Conservation (phyloP, 1,140 invertebrate species). For the Orius insidiosus region DNA sequence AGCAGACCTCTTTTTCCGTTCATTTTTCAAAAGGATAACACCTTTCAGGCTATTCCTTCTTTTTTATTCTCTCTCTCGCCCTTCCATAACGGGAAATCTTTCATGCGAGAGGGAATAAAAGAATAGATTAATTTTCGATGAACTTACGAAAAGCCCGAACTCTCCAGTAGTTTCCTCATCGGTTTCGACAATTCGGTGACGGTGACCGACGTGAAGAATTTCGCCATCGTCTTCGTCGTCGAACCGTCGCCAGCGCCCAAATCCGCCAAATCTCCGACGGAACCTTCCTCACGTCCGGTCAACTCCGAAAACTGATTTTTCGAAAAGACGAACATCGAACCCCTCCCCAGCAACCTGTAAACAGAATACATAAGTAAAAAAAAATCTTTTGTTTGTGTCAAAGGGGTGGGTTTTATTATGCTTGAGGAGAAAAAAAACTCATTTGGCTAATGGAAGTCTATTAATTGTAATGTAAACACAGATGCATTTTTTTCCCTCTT, state of each 20-base stretch:
- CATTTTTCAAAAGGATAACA: conserved; percentile 2
- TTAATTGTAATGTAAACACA: too few relatives aligned
- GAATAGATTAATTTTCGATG: not conserved
- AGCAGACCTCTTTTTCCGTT: not conserved
- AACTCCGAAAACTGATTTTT: conserved; percentile 52
- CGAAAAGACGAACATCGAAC: conserved; percentile 88
- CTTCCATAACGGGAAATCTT: not conserved
- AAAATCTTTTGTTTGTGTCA: too few relatives aligned
- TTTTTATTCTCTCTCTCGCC: not conserved
- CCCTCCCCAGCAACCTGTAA: conserved; percentile 60
- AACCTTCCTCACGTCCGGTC: conserved; percentile 27
- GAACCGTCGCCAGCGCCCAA: conserved; percentile 83
- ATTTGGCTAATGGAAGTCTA: too few relatives aligned
- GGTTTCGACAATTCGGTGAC: conserved; percentile 73
- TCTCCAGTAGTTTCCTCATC: conserved; percentile 55
- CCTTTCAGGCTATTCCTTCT: not conserved
- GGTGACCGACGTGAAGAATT: conserved; percentile 53
- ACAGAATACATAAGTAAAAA: not conserved
- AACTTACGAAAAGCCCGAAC: conserved; percentile 56
- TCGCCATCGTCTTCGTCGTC: conserved; percentile 57
- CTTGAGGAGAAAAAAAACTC: too few relatives aligned
- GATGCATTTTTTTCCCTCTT: too few relatives aligned
- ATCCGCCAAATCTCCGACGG: conserved; percentile 49
- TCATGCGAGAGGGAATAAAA: not conserved
- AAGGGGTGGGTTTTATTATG: too few relatives aligned